Evolutionary conservation across 2,888 invertebrate genomes (phyloP).

Genomic region (Oligia latruncula): DNA sequence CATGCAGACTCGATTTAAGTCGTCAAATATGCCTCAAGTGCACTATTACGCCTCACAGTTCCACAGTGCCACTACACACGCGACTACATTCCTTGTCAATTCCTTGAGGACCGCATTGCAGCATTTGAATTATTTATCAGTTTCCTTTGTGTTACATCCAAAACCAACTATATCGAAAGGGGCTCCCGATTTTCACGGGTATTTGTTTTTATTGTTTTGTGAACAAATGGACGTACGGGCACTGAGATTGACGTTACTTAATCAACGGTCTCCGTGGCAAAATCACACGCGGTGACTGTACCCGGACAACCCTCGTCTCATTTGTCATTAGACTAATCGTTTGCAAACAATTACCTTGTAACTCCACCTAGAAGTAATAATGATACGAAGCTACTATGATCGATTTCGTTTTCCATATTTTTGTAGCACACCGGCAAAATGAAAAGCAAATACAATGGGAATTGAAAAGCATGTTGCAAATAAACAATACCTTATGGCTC

Average conservation of each 20-base stretch:
- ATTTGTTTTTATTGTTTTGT: slow-evolving; percentile 65
- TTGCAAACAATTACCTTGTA: slow-evolving; percentile 58
- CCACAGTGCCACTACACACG: slow-evolving; percentile 70
- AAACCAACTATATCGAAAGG: slow-evolving; percentile 76
- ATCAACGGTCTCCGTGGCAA: slow-evolving; percentile 62
- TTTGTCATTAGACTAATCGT: slow-evolving; percentile 70
- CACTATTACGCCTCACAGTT: slow-evolving; percentile 68
- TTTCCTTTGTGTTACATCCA: slow-evolving; percentile 79
- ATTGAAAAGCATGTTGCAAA: slow-evolving; percentile 65
- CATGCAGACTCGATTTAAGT: slow-evolving; percentile 54
- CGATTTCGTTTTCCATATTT: slow-evolving; percentile 65
- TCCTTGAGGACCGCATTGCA: slow-evolving; percentile 86
- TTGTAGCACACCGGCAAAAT: slow-evolving; percentile 61
- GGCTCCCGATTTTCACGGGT: slow-evolving; percentile 68
- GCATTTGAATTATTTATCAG: slow-evolving; percentile 88
- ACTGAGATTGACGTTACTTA: slow-evolving; percentile 70
- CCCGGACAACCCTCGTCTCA: slow-evolving; percentile 62
- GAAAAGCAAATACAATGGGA: slow-evolving; percentile 68
- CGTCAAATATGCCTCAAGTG: slow-evolving; percentile 67
- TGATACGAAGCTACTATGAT: slow-evolving; percentile 35
- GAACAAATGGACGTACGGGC: slow-evolving; percentile 65
- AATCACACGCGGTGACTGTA: slow-evolving; percentile 63
- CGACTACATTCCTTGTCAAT: slow-evolving; percentile 80
- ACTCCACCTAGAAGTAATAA: slow-evolving; percentile 21
- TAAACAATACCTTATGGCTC: slow-evolving; percentile 58